A percentile compares a stretch with the other conserved stretches of the same genome.
These are phyloP conservation scores for Sycophila texana DNA, from an alignment of 2,888 invertebrate species.

Conservation along the genomic window DNA sequence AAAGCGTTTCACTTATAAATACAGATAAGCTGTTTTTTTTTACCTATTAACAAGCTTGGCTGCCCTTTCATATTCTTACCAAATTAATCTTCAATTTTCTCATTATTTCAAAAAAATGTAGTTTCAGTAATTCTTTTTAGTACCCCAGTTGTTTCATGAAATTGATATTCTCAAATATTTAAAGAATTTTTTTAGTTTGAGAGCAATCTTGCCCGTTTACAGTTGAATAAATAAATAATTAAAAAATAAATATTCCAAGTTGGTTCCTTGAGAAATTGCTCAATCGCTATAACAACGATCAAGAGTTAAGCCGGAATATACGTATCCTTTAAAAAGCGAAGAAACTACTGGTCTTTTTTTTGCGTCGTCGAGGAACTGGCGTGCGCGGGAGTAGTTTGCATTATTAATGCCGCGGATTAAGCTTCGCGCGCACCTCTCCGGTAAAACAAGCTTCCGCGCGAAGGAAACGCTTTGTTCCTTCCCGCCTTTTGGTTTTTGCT, in stretches of 20 bases:
- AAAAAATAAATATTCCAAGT: too few species aligned
- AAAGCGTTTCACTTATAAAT: too few species aligned
- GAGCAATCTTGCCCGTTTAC: too few species aligned
- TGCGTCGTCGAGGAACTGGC: neutral
- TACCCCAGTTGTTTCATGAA: too few species aligned
- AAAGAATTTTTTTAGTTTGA: too few species aligned
- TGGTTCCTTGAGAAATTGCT: neutral
- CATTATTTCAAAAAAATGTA: too few species aligned
- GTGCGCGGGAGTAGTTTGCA: conserved; percentile 22
- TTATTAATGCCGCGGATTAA: conserved; percentile 42
- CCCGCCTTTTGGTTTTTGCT: conserved; percentile 9
- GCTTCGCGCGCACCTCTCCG: neutral
- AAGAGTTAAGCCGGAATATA: neutral
- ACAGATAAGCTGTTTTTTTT: too few species aligned
- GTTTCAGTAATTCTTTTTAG: too few species aligned
- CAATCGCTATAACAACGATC: neutral
- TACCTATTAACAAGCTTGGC: too few species aligned
- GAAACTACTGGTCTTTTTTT: neutral
- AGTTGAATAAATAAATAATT: too few species aligned
- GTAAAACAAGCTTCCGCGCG: conserved; percentile 25
- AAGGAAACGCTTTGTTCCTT: conserved; percentile 18
- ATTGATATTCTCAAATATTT: too few species aligned
- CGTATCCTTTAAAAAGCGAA: neutral
- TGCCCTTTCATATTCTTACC: too few species aligned
- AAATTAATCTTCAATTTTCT: neutral